These are phyloP conservation scores for Spodoptera littoralis DNA, from an alignment of 2,888 invertebrate species.

Conservation along the genomic window DNA sequence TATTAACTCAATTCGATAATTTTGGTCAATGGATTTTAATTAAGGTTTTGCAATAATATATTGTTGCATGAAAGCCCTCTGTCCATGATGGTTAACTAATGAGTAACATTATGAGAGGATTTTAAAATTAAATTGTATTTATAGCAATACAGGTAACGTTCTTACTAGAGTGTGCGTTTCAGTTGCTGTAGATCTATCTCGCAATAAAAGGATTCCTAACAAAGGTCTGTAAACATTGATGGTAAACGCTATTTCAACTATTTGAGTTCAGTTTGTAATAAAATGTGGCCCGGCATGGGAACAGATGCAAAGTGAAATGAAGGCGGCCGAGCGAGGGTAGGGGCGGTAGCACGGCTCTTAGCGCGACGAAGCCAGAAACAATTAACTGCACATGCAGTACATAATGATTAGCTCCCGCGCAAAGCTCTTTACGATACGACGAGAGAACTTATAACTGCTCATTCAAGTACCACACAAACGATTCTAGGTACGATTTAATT, in stretches of 20 bases:
- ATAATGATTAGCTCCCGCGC: constrained; percentile 32
- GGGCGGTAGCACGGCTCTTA: constrained; percentile 12
- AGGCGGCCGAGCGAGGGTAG: constrained; percentile 21
- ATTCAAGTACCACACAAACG: constrained; percentile 15
- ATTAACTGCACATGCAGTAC: constrained; percentile 15
- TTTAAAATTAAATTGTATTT: too few relatives aligned
- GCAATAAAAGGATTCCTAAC: too few relatives aligned
- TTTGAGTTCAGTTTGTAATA: constrained; percentile 8
- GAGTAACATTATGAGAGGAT: too few relatives aligned
- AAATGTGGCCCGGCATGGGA: constrained; percentile 10
- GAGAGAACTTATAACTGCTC: constrained; percentile 23
- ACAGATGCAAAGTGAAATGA: constrained; percentile 32
- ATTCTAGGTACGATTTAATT: constrained; percentile 29
- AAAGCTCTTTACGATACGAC: constrained; percentile 21
- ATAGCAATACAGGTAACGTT: too few relatives aligned
- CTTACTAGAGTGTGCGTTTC: too few relatives aligned
- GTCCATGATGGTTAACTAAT: too few relatives aligned
- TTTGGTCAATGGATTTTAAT: too few relatives aligned
- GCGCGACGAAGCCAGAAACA: constrained; percentile 23
- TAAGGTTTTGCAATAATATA: too few relatives aligned
- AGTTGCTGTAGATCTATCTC: too few relatives aligned
- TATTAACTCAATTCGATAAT: too few relatives aligned
- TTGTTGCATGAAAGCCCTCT: too few relatives aligned
- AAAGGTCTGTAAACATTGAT: neutral
- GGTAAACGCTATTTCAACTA: neutral